A percentile compares a stretch with the other conserved stretches of the same genome.
These are phyloP conservation scores for Apis florea DNA, from an alignment of 1,140 invertebrate genomes.

Conservation along the genomic window DNA sequence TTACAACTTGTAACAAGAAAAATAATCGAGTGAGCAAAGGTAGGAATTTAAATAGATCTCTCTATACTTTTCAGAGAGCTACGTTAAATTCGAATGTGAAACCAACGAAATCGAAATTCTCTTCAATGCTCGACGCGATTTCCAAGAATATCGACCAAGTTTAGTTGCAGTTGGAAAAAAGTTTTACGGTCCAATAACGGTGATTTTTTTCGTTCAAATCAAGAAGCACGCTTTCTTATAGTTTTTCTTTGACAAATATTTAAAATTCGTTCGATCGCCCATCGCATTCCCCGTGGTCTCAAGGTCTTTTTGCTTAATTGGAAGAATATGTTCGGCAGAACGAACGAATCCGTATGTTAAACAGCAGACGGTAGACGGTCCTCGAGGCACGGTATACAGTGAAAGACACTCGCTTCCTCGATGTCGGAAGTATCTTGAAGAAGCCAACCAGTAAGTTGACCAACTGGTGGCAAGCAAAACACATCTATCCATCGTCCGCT, in stretches of 20 bases:
- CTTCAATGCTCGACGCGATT: not conserved
- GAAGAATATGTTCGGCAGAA: constrained; percentile 88
- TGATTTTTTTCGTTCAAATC: not conserved
- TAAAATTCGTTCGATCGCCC: constrained; percentile 84
- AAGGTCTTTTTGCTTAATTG: constrained; percentile 89
- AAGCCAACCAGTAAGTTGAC: constrained; percentile 85
- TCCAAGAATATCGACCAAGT: not conserved
- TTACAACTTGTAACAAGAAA: not conserved
- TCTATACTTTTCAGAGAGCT: too few species aligned
- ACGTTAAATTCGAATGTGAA: not conserved
- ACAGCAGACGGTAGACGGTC: constrained; percentile 82
- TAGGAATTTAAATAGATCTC: not conserved
- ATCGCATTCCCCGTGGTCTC: constrained; percentile 89
- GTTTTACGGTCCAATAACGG: not conserved
- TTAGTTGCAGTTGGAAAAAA: not conserved
- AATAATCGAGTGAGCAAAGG: not conserved
- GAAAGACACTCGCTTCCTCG: constrained; percentile 91
- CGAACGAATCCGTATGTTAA: constrained; percentile 91
- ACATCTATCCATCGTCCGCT: constrained; percentile 8
- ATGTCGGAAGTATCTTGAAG: constrained; percentile 88
- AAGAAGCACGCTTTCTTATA: not conserved
- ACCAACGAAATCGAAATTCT: not conserved
- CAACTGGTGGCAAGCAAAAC: constrained; percentile 5
- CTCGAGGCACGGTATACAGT: constrained; percentile 91
- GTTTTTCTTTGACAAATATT: not conserved